Percentiles rank a stretch among this genome's conserved stretches.
These are phyloP conservation scores for Mungos mungo DNA, from an alignment of 2,113 vertebrate genomes.

Conservation along the genomic window DNA sequence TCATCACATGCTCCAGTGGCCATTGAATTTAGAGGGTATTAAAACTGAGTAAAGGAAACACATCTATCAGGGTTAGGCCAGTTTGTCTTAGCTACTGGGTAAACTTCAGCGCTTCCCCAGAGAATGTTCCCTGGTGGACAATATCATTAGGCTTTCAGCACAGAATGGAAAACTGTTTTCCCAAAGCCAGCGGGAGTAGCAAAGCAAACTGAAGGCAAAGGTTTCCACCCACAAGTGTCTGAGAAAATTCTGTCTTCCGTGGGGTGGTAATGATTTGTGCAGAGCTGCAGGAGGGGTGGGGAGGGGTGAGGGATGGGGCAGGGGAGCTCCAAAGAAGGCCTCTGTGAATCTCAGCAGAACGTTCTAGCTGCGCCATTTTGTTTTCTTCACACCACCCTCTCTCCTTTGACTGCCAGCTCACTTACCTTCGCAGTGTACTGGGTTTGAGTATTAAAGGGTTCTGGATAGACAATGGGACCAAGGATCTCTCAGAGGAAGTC, in stretches of 20 bases:
- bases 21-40: constrained; percentile 35
- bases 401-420: neutral
- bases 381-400: fast-evolving
- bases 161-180: neutral
- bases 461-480: neutral
- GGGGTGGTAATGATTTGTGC: neutral
- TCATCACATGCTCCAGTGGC: constrained; percentile 10
- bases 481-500: neutral
- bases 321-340: neutral
- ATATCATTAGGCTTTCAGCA: neutral
- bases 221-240: neutral
- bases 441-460: neutral
- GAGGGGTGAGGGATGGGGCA: neutral
- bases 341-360: too few species aligned
- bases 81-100: neutral
- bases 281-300: neutral
- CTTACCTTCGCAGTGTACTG: too few species aligned
- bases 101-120: neutral
- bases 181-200: neutral
- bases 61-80: neutral
- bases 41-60: neutral
- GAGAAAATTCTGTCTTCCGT: neutral
- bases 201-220: neutral
- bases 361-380: neutral
- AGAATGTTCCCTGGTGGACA: neutral